These are phyloP conservation scores for Apteryx owenii DNA, from an alignment of 2,113 vertebrate genomes.

Conservation along the genomic window DNA sequence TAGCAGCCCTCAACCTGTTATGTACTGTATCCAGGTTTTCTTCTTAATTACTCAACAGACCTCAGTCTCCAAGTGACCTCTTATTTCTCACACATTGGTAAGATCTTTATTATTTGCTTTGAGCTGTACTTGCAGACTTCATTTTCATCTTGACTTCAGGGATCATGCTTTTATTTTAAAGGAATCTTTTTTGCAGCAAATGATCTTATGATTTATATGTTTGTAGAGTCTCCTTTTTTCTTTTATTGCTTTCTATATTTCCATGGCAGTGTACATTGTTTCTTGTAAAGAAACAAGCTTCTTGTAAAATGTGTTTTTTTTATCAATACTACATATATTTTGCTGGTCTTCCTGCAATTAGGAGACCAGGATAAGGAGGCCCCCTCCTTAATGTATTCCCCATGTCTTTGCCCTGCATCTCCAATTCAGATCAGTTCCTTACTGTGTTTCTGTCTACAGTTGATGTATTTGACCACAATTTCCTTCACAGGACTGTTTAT, in stretches of 20 bases:
- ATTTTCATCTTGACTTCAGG: not conserved
- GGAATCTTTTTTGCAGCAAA: not conserved
- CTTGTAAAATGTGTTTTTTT: not conserved
- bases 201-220: not conserved
- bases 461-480: not conserved
- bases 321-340: not conserved
- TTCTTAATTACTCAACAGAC: not conserved
- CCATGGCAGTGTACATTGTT: not conserved
- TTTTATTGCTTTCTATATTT: not conserved
- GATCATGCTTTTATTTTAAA: not conserved
- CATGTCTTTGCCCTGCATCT: not conserved
- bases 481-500: not conserved
- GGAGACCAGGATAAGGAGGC: too few species aligned
- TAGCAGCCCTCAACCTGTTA: not conserved
- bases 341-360: not conserved
- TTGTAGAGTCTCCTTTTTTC: not conserved
- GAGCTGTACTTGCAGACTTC: not conserved
- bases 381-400: not conserved
- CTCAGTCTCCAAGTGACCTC: not conserved
- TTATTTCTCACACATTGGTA: not conserved
- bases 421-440: not conserved
- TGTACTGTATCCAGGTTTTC: not conserved
- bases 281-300: not conserved
- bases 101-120: not conserved
- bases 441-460: not conserved